Conservation (phyloP, 2,888 invertebrate species). For the Margaritifera margaritifera region DNA sequence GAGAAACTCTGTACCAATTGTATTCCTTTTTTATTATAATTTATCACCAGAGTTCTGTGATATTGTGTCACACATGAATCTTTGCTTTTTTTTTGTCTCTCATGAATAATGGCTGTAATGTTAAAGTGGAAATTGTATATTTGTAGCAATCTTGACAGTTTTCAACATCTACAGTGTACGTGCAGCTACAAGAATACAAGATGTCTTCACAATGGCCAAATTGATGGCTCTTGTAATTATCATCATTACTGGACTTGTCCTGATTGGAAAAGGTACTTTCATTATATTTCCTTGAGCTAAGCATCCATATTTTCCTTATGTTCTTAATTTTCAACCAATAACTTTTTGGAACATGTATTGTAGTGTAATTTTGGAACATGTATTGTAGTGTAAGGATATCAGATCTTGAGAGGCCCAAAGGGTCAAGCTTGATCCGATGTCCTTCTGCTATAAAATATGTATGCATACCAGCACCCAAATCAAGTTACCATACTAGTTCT, state of each 20-base stretch:
- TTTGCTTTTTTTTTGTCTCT: too few species aligned
- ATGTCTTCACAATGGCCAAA: conserved; percentile 90
- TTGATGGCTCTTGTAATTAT: conserved; percentile 86
- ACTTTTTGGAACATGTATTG: conserved; percentile 6
- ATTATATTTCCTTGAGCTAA: background rate
- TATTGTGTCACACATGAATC: too few species aligned
- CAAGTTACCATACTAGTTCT: too few species aligned
- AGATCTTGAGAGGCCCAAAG: too few species aligned
- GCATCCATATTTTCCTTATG: background rate
- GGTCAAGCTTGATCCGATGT: too few species aligned
- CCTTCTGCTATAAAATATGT: too few species aligned
- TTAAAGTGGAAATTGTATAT: conserved; percentile 7
- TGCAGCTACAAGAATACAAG: conserved; percentile 92
- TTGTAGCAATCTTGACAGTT: conserved; percentile 87
- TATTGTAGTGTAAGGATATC: too few species aligned
- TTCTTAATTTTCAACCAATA: background rate
- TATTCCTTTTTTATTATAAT: too few species aligned
- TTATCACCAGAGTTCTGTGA: too few species aligned
- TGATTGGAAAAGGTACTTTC: conserved; percentile 80
- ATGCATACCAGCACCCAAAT: too few species aligned
- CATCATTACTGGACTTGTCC: conserved; percentile 85
- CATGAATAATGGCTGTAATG: background rate
- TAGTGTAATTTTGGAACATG: too few species aligned
- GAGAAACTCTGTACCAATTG: too few species aligned
- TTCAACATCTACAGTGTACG: conserved; percentile 91